Evolutionary conservation across 1,140 invertebrate genomes (phyloP).

Genomic region (Choristoneura fumiferana): DNA sequence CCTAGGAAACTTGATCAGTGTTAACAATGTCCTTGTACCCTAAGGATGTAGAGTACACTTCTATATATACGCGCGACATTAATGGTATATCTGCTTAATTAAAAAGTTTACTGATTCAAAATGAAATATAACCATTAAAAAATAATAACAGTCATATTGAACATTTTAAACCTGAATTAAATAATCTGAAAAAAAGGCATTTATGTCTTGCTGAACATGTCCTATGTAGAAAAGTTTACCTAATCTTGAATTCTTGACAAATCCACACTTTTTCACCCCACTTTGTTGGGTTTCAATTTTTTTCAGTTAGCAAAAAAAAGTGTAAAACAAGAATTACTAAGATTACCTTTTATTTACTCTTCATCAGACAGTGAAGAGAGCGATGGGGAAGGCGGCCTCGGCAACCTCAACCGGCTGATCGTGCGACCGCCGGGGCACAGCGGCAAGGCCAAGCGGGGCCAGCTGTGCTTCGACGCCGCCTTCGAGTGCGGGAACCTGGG

Average conservation of each 20-base stretch:
- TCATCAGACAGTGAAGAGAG: conserved; percentile 95
- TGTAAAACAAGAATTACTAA: no score
- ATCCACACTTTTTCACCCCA: no score
- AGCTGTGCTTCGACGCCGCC: conserved; percentile 97
- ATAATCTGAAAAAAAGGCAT: no score
- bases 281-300: no score
- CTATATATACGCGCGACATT: conserved; percentile 50
- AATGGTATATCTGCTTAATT: conserved; percentile 43
- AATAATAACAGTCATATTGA: no score
- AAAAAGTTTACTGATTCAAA: conserved; percentile 3
- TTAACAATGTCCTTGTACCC: conserved; percentile 45
- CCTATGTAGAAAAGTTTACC: no score
- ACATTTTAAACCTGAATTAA: no score
- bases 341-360: conserved; percentile 9
- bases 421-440: conserved; percentile 95
- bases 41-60: conserved; percentile 62
- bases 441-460: conserved; percentile 95
- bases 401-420: conserved; percentile 96
- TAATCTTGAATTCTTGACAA: no score
- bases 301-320: no score
- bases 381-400: conserved; percentile 95
- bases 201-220: no score
- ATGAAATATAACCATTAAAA: no score
- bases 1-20: conserved; percentile 9
- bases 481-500: conserved; percentile 99